Percentiles rank a stretch among this genome's conserved stretches.
phyloP scores from a whole-genome alignment of 2,113 vertebrate species.

The Petromus typicus region DNA sequence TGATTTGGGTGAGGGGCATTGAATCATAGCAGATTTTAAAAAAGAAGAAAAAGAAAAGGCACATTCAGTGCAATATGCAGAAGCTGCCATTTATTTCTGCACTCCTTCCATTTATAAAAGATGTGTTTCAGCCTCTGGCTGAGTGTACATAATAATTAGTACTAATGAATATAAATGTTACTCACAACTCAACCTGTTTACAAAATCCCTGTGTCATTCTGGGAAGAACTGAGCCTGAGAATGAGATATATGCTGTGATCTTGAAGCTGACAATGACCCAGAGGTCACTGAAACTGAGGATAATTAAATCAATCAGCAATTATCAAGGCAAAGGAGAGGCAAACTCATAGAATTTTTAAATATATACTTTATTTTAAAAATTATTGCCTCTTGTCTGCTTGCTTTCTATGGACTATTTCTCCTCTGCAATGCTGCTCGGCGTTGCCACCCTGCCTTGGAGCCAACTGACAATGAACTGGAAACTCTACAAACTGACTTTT shows the following conservation, averaged over 20 bases:
- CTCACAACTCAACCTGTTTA: conserved; percentile 68
- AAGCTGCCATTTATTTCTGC: conserved; percentile 38
- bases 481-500: too few relatives aligned
- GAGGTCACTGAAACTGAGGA: conserved; percentile 31
- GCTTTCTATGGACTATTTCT: too few relatives aligned
- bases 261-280: conserved; percentile 11
- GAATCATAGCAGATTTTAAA: not conserved
- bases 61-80: not conserved
- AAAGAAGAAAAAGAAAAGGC: conserved; percentile 20
- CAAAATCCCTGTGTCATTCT: conserved; percentile 41
- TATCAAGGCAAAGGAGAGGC: conserved; percentile 16
- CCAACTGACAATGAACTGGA: too few relatives aligned
- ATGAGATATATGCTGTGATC: conserved; percentile 9
- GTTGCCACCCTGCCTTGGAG: too few relatives aligned
- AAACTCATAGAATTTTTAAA: not conserved
- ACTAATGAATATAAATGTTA: conserved; percentile 68
- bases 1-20: not conserved
- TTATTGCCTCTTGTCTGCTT: too few relatives aligned
- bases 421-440: too few relatives aligned
- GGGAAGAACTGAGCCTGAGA: conserved; percentile 37
- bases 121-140: conserved; percentile 55
- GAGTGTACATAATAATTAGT: conserved; percentile 70
- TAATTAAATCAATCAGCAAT: not conserved
- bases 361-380: not conserved
- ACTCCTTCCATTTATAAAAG: conserved; percentile 60